A percentile compares a stretch with the other conserved stretches of the same genome.
These are phyloP conservation scores for Gastrophysa polygoni DNA, from an alignment of 2,888 invertebrate genomes.

Conservation along the genomic window DNA sequence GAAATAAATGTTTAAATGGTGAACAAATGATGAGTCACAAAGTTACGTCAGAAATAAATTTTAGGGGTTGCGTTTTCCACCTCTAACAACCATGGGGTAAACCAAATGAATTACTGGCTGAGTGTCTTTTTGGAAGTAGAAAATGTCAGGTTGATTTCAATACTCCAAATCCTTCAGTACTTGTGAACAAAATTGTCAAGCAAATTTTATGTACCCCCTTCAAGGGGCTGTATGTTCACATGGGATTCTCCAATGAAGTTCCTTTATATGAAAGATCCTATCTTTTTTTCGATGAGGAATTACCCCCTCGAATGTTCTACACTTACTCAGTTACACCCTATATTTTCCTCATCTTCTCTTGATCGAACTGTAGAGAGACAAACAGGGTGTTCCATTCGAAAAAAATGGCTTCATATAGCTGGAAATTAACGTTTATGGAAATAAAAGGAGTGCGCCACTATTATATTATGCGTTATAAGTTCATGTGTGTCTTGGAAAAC, in stretches of 20 bases:
- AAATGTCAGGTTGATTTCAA: background rate
- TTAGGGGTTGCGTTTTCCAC: background rate
- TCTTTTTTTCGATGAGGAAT: background rate
- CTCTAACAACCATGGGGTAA: background rate
- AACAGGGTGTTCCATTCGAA: too few species aligned
- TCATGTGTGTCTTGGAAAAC: too few species aligned
- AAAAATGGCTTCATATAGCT: too few species aligned
- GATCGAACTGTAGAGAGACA: too few species aligned
- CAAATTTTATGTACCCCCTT: background rate
- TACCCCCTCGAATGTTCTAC: background rate
- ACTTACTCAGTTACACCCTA: background rate
- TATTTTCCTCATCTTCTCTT: too few species aligned
- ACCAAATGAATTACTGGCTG: background rate
- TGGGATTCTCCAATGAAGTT: background rate
- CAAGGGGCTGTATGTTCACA: background rate
- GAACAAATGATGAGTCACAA: slow-evolving; percentile 10
- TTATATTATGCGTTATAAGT: too few species aligned
- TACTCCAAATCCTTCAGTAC: background rate
- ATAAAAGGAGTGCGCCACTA: too few species aligned
- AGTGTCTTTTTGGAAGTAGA: background rate
- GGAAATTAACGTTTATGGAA: too few species aligned
- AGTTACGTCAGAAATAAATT: background rate
- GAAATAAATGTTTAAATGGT: slow-evolving; percentile 27
- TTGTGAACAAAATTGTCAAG: background rate
- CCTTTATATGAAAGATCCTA: background rate